A percentile compares a stretch with the other conserved stretches of the same genome.
phyloP scores from a whole-genome alignment of 2,113 vertebrate genomes.

The Sturnira hondurensis region DNA sequence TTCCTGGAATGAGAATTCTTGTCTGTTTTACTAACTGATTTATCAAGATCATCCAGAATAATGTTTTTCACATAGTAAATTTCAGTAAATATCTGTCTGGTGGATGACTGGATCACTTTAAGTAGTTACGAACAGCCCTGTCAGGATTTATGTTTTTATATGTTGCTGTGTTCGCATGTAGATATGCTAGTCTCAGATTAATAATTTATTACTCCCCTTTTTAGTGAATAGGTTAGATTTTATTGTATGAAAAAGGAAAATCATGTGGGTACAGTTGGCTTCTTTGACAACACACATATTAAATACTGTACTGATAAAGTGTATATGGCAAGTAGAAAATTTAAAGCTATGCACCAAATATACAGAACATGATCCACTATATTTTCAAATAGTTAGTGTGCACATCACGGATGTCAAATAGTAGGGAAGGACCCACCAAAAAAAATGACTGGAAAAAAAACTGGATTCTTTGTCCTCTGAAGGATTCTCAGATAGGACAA shows the following conservation, averaged over 20 bases:
- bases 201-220: neutral
- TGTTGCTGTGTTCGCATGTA: neutral
- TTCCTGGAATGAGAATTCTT: neutral
- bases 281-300: neutral
- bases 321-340: neutral
- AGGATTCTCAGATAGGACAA: conserved; percentile 30
- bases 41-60: neutral
- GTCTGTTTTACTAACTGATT: neutral
- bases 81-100: neutral
- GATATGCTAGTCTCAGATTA: neutral
- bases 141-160: neutral
- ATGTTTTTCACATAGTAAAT: neutral
- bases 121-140: neutral
- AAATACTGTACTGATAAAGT: neutral
- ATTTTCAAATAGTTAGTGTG: neutral
- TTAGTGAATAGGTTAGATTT: neutral
- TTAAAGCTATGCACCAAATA: neutral
- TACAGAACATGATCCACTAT: neutral
- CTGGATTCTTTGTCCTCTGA: neutral
- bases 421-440: neutral
- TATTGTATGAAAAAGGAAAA: neutral
- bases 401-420: neutral
- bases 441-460: neutral
- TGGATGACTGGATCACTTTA: neutral
- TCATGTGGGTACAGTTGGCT: neutral